Conservation (phyloP, 1,140 invertebrate genomes). For the Diachasma alloeum region DNA sequence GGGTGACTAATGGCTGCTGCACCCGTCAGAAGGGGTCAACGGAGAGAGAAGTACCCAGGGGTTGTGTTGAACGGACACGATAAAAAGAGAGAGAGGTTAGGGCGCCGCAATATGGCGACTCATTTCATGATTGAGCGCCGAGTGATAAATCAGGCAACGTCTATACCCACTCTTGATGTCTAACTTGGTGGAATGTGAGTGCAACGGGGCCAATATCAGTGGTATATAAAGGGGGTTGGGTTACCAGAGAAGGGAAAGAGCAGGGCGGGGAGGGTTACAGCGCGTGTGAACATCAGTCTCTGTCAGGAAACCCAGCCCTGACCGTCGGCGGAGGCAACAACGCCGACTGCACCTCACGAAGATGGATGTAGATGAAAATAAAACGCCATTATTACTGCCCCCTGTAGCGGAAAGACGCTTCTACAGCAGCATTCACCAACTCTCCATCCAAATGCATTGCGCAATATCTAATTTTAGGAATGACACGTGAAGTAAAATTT, state of each 20-base stretch:
- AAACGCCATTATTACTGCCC: slow-evolving; percentile 24
- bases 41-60: neutral
- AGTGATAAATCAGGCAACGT: slow-evolving; percentile 41
- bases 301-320: slow-evolving; percentile 37
- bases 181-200: slow-evolving; percentile 30
- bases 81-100: neutral
- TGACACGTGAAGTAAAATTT: neutral
- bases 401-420: neutral
- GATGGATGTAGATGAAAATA: slow-evolving; percentile 45
- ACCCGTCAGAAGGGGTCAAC: slow-evolving; percentile 11
- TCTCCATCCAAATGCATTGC: neutral
- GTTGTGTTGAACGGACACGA: neutral
- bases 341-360: slow-evolving; percentile 38
- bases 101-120: slow-evolving; percentile 34
- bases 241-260: neutral
- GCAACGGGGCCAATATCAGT: slow-evolving; percentile 30
- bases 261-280: slow-evolving; percentile 10
- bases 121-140: slow-evolving; percentile 40
- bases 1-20: slow-evolving; percentile 27
- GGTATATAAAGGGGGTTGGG: neutral
- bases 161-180: slow-evolving; percentile 34
- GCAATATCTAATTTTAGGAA: neutral
- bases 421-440: neutral
- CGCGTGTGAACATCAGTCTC: slow-evolving; percentile 41
- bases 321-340: slow-evolving; percentile 3